Conservation (phyloP, 2,888 invertebrate genomes). For the Coremacera marginata region DNA sequence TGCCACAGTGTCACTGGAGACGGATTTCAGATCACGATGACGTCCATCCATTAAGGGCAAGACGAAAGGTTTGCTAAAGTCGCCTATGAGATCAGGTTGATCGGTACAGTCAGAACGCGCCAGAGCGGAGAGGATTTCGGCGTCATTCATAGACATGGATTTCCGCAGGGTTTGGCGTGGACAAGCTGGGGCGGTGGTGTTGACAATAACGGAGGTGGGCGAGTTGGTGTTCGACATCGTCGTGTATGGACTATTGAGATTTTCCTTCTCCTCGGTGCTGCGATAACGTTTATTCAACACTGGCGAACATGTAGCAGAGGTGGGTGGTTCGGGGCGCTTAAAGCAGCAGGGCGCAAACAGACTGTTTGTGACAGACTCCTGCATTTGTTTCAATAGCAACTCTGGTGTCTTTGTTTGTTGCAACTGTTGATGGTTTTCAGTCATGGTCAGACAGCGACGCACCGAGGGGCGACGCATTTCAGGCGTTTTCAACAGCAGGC, state of each 20-base stretch:
- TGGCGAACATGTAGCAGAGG: slow-evolving; percentile 69
- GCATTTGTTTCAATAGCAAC: slow-evolving; percentile 54
- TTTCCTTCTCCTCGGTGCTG: slow-evolving; percentile 64
- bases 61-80: slow-evolving; percentile 81
- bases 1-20: slow-evolving; percentile 81
- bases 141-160: slow-evolving; percentile 83
- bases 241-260: slow-evolving; percentile 48
- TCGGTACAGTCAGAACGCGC: slow-evolving; percentile 74
- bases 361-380: slow-evolving; percentile 52
- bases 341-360: slow-evolving; percentile 65
- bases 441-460: slow-evolving; percentile 71
- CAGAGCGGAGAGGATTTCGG: slow-evolving; percentile 78
- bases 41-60: slow-evolving; percentile 80
- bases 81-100: slow-evolving; percentile 86
- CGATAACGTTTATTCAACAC: slow-evolving; percentile 68
- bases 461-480: slow-evolving; percentile 69
- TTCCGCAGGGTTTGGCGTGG: slow-evolving; percentile 72
- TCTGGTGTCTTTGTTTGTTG: slow-evolving; percentile 65
- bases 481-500: slow-evolving; percentile 64
- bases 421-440: slow-evolving; percentile 63
- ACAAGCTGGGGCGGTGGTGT: slow-evolving; percentile 3
- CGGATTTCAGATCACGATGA: slow-evolving; percentile 85
- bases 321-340: slow-evolving; percentile 79
- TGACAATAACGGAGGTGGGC: slow-evolving; percentile 29
- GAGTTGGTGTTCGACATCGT: slow-evolving; percentile 1